Base-by-base conservation (phyloP, 2,888 invertebrate species). In the Petrolisthes manimaculis region DNA sequence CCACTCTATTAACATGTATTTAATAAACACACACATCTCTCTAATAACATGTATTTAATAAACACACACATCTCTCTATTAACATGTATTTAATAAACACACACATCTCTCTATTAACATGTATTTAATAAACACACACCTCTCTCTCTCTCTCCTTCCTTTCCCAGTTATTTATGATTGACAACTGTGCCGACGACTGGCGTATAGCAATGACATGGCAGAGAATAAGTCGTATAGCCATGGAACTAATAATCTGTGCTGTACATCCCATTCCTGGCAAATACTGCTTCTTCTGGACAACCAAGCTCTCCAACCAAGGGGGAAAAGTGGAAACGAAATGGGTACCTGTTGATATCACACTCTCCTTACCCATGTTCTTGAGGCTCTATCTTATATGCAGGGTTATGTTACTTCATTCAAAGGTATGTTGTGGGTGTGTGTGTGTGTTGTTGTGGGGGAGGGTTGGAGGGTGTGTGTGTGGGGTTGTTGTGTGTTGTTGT, bases 151-250 rank as follows among this genome's bases (percentile, higher is more conserved):
- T n/a, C n/a, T n/a, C n/a, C 5, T 5, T n/a, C 84, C 83, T 84
- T 88, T 95, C 95, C 78, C 95, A 99, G 99, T 95, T 99, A 94
- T 99, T 99, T 95, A 99, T 99, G 97, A 98, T 99, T 94, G 99
- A 99, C 95, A 99, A 99, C 95, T 99, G 99, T 94, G 98, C 99
- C 92, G 99, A 99, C 94, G 99, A 99, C 95, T 99, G 99, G 99
- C 95, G 99, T 93, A 99, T 99, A 94, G 99, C 99, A 92, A 98
- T 99, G 97, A 99, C 99, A 92, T 98, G 97, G 96, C 98, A 98
- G 94, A 95, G 99, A 94, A 97, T 98, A 94, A 95, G 96, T 92
- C 97, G 97, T 94, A 98, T 99, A 93, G 95, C 95, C 90, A 95
- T 98, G 93, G 99, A 99, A 94, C 95, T 99, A 92, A 94, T 96